Evolutionary conservation across 2,888 invertebrate species (phyloP), one percentile per base, ranked within the genome.

Genomic region (Geotrupes spiniger): DNA sequence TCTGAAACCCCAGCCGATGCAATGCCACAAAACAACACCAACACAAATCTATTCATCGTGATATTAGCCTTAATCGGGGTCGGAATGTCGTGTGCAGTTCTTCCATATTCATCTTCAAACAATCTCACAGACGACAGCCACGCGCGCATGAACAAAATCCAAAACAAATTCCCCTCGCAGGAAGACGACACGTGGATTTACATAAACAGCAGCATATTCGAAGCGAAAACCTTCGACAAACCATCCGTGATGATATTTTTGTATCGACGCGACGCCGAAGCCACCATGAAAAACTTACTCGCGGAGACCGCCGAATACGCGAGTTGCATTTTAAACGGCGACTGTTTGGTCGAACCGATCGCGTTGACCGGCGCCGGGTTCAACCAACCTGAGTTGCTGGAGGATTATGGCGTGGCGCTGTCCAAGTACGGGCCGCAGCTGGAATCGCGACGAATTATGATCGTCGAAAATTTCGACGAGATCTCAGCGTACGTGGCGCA

Each of bases 171-270:
- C 60, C 67, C 69, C 12, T 51, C 57, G n/a, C 75, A 75, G 58
- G 53, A 61, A 26, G 38, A 46, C n/a, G 47, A 61, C 12, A 66
- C 69, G 10, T 76, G 74, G 74, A 42, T 54, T 16, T 60, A 65
- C 27, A 61, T 75, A 42, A 53, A 59, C 40, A 60, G 63, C 29
- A 68, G 68, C 10, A 61, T 76, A 45, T 49, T 60, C 4, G 69
- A 72, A 31, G 54, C 72, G 5, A 49, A 57, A 6, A 40, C 54
- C 6, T 63, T 64, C 1, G 51, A 64, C 15, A 67, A 61, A 52
- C 73, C 74, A 6, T 65, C 69, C 16, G 65, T 73, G n/a, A 68
- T 76, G 52, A 51, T 75, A 42, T 60, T 77, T 8, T 58, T 75
- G 42, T 73, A 74, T 33, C 63, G 62, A 49, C 49, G 63, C 31